Conservation (phyloP, 2,888 invertebrate genomes). For the Acleris sparsana region DNA sequence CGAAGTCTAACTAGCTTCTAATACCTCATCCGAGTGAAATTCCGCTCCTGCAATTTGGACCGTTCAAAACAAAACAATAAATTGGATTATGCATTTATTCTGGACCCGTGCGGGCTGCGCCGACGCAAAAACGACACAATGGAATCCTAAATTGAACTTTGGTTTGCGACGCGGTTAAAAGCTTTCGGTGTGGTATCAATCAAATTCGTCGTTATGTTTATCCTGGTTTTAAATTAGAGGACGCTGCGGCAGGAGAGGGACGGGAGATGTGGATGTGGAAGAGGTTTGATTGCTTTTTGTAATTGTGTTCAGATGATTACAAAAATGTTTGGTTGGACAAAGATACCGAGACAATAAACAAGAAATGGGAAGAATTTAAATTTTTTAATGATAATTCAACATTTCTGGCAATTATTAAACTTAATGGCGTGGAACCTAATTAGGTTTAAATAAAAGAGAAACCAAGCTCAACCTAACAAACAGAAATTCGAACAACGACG, state of each 20-base stretch:
- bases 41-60: slow-evolving; percentile 50
- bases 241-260: slow-evolving; percentile 13
- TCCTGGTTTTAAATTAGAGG: slow-evolving; percentile 49
- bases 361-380: no score
- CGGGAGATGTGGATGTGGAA: background rate
- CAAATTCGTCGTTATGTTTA: slow-evolving; percentile 57
- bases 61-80: slow-evolving; percentile 65
- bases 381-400: no score
- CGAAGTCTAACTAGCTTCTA: slow-evolving; percentile 28
- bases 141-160: slow-evolving; percentile 72
- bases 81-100: slow-evolving; percentile 73
- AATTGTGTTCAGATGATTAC: no score
- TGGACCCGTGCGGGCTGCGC: slow-evolving; percentile 58
- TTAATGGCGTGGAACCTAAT: no score
- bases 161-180: slow-evolving; percentile 62
- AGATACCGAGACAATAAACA: no score
- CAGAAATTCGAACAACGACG: no score
- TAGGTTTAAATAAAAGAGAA: no score
- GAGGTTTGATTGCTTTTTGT: slow-evolving; percentile 26
- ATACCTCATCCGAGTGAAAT: slow-evolving; percentile 38
- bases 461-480: no score
- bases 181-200: slow-evolving; percentile 68
- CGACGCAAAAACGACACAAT: slow-evolving; percentile 71
- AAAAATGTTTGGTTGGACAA: no score
- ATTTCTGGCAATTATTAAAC: no score